phyloP scores from a whole-genome alignment of 2,888 invertebrate species.

The Xestoiulus laeticollis region DNA sequence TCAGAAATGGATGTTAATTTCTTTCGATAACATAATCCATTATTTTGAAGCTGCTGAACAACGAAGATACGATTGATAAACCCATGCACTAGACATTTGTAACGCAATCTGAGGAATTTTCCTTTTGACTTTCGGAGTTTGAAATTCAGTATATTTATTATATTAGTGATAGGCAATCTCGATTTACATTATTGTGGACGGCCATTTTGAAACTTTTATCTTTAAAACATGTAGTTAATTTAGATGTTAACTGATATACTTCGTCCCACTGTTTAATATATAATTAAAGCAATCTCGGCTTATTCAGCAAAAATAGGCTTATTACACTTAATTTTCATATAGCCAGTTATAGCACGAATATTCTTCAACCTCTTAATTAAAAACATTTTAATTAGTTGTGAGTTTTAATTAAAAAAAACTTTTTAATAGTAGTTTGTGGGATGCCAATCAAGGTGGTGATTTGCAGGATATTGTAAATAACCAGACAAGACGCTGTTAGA shows the following conservation, averaged over 20 bases:
- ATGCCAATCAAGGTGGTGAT: no score
- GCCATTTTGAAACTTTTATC: neutral
- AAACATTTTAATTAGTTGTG: no score
- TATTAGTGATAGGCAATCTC: neutral
- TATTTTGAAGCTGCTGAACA: neutral
- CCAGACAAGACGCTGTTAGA: no score
- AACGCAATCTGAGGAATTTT: neutral
- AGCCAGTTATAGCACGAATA: no score
- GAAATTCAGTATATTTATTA: neutral
- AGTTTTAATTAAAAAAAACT: no score
- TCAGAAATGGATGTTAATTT: neutral
- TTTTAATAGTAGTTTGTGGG: no score
- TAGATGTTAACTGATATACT: neutral
- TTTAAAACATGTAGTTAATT: neutral
- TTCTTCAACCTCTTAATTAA: no score
- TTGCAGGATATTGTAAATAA: no score
- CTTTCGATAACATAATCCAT: constrained; percentile 1
- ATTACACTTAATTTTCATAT: no score
- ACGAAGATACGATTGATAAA: neutral
- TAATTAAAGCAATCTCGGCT: neutral
- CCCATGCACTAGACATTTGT: neutral
- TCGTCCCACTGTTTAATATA: no score
- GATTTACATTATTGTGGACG: neutral
- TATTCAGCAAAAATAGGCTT: no score
- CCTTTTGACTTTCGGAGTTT: constrained; percentile 8